Percentiles rank a stretch among this genome's conserved stretches.
phyloP scores from a whole-genome alignment of 2,888 invertebrate genomes.

The Augochlorella aurata region DNA sequence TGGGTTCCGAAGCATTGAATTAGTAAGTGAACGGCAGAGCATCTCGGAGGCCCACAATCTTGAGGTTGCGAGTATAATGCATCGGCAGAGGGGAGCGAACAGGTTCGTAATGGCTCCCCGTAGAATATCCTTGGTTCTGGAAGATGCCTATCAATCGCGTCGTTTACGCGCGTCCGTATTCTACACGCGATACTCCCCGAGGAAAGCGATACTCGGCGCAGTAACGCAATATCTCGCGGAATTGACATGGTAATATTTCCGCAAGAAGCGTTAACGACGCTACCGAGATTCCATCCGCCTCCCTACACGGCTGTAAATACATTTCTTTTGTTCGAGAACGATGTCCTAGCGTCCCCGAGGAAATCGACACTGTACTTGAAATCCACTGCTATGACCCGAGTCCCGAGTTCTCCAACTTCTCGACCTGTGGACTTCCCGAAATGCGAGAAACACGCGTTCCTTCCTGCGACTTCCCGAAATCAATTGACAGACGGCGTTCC shows the following conservation, averaged over 20 bases:
- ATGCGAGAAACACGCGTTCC: background rate
- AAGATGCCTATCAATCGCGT: conserved; percentile 59
- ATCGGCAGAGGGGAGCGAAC: conserved; percentile 27
- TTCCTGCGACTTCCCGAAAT: background rate
- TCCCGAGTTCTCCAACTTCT: conserved; percentile 58
- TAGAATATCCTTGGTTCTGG: conserved; percentile 46
- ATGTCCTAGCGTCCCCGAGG: conserved; percentile 64
- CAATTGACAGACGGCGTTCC: background rate
- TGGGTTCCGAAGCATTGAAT: conserved; percentile 4
- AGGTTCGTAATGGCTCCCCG: conserved; percentile 48
- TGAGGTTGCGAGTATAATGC: conserved; percentile 16
- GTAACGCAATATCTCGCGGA: conserved; percentile 69
- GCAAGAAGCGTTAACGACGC: conserved; percentile 65
- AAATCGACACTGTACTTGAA: conserved; percentile 63
- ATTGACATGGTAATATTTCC: conserved; percentile 72
- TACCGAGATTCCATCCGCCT: conserved; percentile 60
- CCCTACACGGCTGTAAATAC: conserved; percentile 66
- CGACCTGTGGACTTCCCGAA: conserved; percentile 24
- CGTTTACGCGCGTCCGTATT: conserved; percentile 35
- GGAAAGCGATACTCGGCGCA: conserved; percentile 66
- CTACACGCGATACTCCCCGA: conserved; percentile 65
- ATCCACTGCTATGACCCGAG: conserved; percentile 22
- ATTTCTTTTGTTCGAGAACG: conserved; percentile 61
- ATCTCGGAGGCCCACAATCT: background rate
- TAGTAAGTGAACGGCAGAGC: background rate